Percentiles rank a stretch among this genome's conserved stretches.
Evolutionary conservation across 2,888 invertebrate genomes (phyloP).

Genomic region (Drosophila aldrichi): DNA sequence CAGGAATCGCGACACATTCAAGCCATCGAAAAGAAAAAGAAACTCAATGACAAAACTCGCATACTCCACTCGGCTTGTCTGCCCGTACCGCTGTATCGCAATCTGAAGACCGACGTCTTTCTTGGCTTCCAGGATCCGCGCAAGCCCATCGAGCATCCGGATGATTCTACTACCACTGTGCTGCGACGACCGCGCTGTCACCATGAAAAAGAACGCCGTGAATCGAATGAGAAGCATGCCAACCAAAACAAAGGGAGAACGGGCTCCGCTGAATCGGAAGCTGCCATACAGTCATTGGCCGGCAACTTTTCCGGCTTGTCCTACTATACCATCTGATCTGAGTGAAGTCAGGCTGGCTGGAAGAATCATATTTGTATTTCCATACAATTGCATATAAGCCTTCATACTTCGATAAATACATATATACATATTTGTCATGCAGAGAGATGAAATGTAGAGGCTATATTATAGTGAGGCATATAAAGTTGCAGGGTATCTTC

Average conservation of each 20-base stretch:
- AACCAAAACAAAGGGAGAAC: neutral
- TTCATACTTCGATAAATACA: conserved; percentile 2
- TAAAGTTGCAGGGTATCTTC: too few species aligned
- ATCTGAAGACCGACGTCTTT: conserved; percentile 13
- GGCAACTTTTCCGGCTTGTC: neutral
- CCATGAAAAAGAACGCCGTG: accelerated
- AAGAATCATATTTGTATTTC: neutral
- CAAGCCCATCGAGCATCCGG: accelerated
- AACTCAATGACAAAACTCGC: neutral
- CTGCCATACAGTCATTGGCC: accelerated
- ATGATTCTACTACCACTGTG: accelerated
- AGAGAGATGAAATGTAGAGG: too few species aligned
- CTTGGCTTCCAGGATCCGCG: conserved; percentile 29
- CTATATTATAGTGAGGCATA: too few species aligned
- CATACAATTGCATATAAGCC: neutral
- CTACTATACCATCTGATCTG: conserved; percentile 5
- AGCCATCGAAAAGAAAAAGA: neutral
- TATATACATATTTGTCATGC: neutral
- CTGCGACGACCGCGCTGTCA: conserved; percentile 11
- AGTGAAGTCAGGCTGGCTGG: neutral
- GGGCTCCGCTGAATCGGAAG: neutral
- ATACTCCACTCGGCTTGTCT: neutral
- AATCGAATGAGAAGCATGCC: accelerated
- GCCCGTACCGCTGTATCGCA: conserved; percentile 12
- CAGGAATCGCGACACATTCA: neutral